phyloP scores from a whole-genome alignment of 2,113 vertebrate genomes.

The Barnardius zonarius region DNA sequence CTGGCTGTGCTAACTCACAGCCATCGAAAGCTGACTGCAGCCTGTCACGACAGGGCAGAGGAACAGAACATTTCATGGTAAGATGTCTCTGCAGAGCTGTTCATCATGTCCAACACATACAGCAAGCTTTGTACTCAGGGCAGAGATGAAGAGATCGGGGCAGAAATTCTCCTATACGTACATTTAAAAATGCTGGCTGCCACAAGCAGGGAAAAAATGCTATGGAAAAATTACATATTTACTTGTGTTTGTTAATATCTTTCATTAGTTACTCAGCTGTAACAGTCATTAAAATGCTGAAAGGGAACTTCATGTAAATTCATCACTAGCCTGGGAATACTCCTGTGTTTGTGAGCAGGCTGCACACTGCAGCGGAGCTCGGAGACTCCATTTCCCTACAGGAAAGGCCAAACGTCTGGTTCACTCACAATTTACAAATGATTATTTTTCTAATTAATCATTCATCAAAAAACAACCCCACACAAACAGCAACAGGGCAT shows the following conservation, averaged over 20 bases:
- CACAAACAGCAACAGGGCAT: conserved; percentile 73
- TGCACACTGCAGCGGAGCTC: conserved; percentile 52
- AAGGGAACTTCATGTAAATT: conserved; percentile 77
- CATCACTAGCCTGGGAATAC: conserved; percentile 73
- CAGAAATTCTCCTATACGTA: background rate
- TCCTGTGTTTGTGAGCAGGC: conserved; percentile 60
- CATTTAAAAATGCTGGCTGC: background rate
- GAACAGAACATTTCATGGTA: background rate
- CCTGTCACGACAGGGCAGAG: background rate
- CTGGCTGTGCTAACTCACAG: background rate
- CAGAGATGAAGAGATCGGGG: background rate
- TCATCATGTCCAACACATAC: background rate
- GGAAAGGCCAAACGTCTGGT: conserved; percentile 78
- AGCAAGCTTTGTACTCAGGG: background rate
- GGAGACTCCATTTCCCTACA: conserved; percentile 71
- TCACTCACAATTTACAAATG: conserved; percentile 78
- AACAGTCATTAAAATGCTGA: conserved; percentile 75
- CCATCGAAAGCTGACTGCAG: background rate
- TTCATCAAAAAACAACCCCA: conserved; percentile 75
- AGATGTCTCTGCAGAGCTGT: background rate
- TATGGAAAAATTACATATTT: conserved; percentile 77
- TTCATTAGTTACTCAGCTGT: conserved; percentile 69
- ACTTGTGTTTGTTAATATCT: conserved; percentile 76
- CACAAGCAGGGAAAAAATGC: conserved; percentile 41
- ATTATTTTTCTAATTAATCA: conserved; percentile 87